These are phyloP conservation scores for Eutrigla gurnardus DNA, from an alignment of 2,797 vertebrate species.

Conservation along the genomic window DNA sequence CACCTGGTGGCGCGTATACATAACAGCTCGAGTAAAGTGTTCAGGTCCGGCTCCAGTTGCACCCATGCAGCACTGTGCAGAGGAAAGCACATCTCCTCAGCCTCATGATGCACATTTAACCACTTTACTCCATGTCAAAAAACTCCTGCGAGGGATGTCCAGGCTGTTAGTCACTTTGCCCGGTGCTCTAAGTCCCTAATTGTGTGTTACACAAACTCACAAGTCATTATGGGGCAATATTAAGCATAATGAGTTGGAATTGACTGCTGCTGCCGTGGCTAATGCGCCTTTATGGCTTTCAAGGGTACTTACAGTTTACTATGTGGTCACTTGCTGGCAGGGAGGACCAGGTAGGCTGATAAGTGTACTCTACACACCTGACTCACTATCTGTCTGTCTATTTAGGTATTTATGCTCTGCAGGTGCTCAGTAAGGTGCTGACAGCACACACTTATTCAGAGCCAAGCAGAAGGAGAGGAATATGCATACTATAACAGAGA, in stretches of 20 bases:
- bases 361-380: neutral
- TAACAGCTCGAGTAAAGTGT: constrained; percentile 1
- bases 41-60: neutral
- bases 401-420: constrained; percentile 23
- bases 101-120: neutral
- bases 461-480: neutral
- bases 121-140: neutral
- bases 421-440: constrained; percentile 15
- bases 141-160: neutral
- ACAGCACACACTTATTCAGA: constrained; percentile 15
- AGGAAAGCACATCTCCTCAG: constrained; percentile 6
- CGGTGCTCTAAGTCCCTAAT: neutral
- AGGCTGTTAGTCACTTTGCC: neutral
- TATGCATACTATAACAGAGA: constrained; percentile 36
- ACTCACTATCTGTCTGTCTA: constrained; percentile 1
- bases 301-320: constrained; percentile 2
- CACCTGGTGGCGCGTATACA: constrained; percentile 66
- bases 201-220: neutral
- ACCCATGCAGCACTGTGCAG: neutral
- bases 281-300: constrained; percentile 14
- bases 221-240: constrained; percentile 2
- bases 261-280: neutral
- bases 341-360: neutral
- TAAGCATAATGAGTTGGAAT: constrained; percentile 16
- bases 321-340: neutral